Percentiles rank a stretch among this genome's conserved stretches.
Conservation (phyloP, 2,797 vertebrate species). For the Muraenolepis orangiensis region DNA sequence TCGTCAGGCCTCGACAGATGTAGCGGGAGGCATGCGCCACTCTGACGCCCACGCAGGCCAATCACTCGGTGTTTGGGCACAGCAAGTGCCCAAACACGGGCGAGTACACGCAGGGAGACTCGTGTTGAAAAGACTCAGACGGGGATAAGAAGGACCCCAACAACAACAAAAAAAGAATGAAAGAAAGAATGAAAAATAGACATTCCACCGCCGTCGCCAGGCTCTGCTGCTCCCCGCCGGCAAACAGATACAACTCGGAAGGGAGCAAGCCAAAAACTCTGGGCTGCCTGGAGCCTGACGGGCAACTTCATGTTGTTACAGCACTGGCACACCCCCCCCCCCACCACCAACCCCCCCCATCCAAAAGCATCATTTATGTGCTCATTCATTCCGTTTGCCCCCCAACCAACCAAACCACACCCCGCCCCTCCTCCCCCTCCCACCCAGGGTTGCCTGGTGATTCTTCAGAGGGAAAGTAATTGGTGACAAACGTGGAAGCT, state of each 20-base stretch:
- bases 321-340: slow-evolving; percentile 43
- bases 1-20: slow-evolving; percentile 5
- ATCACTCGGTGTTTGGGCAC: slow-evolving; percentile 6
- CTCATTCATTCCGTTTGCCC: slow-evolving; percentile 37
- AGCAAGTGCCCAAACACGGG: too few relatives aligned
- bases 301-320: slow-evolving; percentile 40
- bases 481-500: slow-evolving; percentile 21
- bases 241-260: slow-evolving; percentile 38
- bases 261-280: slow-evolving; percentile 39
- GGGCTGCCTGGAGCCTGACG: slow-evolving; percentile 34
- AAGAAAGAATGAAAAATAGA: neutral
- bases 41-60: slow-evolving; percentile 23
- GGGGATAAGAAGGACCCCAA: slow-evolving; percentile 20
- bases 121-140: slow-evolving; percentile 17
- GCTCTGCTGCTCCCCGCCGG: slow-evolving; percentile 24
- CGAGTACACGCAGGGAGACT: slow-evolving; percentile 17
- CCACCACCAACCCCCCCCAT: too few relatives aligned
- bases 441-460: slow-evolving; percentile 39
- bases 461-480: slow-evolving; percentile 43
- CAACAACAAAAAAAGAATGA: neutral
- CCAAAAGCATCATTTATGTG: too few relatives aligned
- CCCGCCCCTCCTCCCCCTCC: too few relatives aligned
- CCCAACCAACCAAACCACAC: slow-evolving; percentile 34
- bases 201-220: slow-evolving; percentile 37
- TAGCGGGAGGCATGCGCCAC: slow-evolving; percentile 18